phyloP scores from a whole-genome alignment of 2,888 invertebrate genomes.

The Drosophila trichaetosa region DNA sequence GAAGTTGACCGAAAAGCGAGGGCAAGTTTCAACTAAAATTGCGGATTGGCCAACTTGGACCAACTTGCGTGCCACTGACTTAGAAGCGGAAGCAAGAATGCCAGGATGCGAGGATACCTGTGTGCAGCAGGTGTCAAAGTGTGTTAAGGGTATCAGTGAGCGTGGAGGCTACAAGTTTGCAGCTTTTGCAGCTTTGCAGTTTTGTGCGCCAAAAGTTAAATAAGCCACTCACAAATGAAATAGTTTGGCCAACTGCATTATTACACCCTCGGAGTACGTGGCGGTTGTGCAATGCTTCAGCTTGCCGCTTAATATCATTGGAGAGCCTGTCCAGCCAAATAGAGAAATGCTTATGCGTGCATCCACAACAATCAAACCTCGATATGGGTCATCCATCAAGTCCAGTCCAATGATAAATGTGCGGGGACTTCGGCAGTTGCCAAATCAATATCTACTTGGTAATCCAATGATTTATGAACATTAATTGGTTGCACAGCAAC shows the following conservation, averaged over 20 bases:
- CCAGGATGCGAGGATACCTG: background rate
- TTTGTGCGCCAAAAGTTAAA: slow-evolving; percentile 19
- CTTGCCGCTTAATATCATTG: slow-evolving; percentile 26
- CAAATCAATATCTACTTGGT: slow-evolving; percentile 2
- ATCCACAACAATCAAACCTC: slow-evolving; percentile 14
- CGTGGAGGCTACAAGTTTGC: slow-evolving; percentile 23
- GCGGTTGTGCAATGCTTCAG: slow-evolving; percentile 45
- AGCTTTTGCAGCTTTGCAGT: slow-evolving; percentile 5
- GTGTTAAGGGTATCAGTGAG: slow-evolving; percentile 45
- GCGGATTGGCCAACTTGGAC: slow-evolving; percentile 33
- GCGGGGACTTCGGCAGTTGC: background rate
- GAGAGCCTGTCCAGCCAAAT: slow-evolving; percentile 15
- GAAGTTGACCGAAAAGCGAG: slow-evolving; percentile 20
- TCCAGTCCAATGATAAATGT: slow-evolving; percentile 25
- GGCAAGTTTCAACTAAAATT: slow-evolving; percentile 31
- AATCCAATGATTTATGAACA: slow-evolving; percentile 31
- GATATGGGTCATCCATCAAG: slow-evolving; percentile 30
- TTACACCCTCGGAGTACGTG: background rate
- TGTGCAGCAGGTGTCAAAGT: slow-evolving; percentile 60
- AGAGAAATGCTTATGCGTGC: slow-evolving; percentile 16
- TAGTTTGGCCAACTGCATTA: slow-evolving; percentile 13
- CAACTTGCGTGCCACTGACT: background rate
- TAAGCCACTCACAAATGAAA: slow-evolving; percentile 14
- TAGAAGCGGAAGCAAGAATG: background rate
- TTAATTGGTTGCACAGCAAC: background rate